Evolutionary conservation across 2,113 vertebrate species (phyloP), one percentile per base, ranked within the genome.

Genomic region (Gavialis gangeticus): DNA sequence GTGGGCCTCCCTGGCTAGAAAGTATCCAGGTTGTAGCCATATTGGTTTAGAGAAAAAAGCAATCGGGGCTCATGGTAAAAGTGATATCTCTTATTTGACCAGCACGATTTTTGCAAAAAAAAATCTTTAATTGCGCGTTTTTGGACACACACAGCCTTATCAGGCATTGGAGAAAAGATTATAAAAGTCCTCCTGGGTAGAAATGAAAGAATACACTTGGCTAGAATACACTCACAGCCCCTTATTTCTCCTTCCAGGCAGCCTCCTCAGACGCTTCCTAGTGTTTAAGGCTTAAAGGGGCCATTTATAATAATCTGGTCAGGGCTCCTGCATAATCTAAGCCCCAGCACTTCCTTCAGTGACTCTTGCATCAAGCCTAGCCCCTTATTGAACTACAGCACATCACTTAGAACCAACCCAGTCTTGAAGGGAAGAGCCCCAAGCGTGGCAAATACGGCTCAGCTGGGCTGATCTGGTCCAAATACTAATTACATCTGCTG

Each of bases 301-400:
- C 66, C 28, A 37, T 18, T 78, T 37, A 63, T 83, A 30, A 24
- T n/a, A 73, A 7, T 24, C 85, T 78, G 75, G n/a, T 1, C 30
- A 69, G 66, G 19, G 22, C 1, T 4, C 56, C 54, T 27, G 27
- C 2, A 3, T 3, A 2, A 25, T 0, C 55, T 34, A 37, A 75
- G 13, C 24, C 60, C 6, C 24, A 10, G 66, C 64, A 13, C n/a
- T 64, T 15, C 14, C 11, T 17, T n/a, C 63, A 1, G 0, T 28
- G 24, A 3, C 25, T 75, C 78, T 17, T 34, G 63, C 22, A 34
- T 60, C 55, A 77, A 82, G 88, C n/a, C 17, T 7, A 10, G 0
- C 3, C 15, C 37, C 69, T 57, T 16, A 14, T 15, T 21, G 30
- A 14, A 2, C 54, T 58, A 1, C 5, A 18, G 2, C 0, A 0